These are phyloP conservation scores for Brienomyrus brachyistius DNA, from an alignment of 2,113 vertebrate genomes.

Conservation along the genomic window DNA sequence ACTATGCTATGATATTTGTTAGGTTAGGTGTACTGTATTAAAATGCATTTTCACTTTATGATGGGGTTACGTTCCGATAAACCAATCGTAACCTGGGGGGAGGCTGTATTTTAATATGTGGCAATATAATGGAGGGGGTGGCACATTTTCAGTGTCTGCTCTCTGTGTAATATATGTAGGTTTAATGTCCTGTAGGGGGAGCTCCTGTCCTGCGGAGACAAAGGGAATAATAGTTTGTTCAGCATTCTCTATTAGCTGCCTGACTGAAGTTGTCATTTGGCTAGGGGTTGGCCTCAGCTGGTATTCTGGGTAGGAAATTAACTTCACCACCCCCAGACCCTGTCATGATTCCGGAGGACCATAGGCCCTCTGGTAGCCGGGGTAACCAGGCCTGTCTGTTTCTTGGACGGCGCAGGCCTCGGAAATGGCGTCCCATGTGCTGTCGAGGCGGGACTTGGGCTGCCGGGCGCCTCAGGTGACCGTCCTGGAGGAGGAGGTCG, in stretches of 20 bases:
- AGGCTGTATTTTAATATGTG: neutral
- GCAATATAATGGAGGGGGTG: neutral
- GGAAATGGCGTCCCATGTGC: constrained; percentile 52
- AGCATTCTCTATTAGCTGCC: neutral
- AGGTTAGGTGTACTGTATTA: neutral
- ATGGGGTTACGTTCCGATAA: too few species aligned
- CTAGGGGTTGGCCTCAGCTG: neutral
- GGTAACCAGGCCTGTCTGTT: neutral
- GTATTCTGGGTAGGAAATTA: neutral
- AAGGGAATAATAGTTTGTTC: neutral
- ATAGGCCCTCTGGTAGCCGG: neutral
- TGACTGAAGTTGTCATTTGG: neutral
- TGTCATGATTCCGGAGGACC: neutral
- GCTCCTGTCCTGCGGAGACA: neutral
- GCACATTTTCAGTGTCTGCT: neutral
- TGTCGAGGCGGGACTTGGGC: constrained; percentile 54
- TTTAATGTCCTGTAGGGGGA: neutral
- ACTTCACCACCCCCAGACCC: neutral
- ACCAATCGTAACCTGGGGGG: too few species aligned
- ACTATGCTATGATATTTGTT: neutral
- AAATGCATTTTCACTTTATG: too few species aligned
- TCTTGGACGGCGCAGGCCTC: constrained; percentile 43
- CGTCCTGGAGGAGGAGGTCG: constrained; percentile 59
- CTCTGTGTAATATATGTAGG: neutral
- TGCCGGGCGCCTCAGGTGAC: constrained; percentile 52